phyloP scores from a whole-genome alignment of 2,797 vertebrate species.

The Coregonus sp. region DNA sequence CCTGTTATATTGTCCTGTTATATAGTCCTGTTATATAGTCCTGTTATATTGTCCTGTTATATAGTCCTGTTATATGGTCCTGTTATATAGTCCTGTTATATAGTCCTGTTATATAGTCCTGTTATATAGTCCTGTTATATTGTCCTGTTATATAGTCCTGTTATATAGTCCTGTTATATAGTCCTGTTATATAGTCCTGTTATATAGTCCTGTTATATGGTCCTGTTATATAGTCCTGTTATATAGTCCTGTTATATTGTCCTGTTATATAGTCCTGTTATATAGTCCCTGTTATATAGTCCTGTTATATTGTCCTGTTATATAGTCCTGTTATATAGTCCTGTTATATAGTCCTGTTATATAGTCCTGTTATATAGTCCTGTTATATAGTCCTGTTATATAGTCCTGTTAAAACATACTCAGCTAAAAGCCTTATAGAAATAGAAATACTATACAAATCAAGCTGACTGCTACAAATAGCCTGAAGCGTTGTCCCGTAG shows the following conservation, averaged over 20 bases:
- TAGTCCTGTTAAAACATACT: conserved; percentile 62
- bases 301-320: conserved; percentile 60
- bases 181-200: conserved; percentile 36
- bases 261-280: conserved; percentile 59
- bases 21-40: conserved; percentile 56
- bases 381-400: too few species aligned
- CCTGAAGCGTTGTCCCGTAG: conserved; percentile 59
- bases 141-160: conserved; percentile 59
- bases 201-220: conserved; percentile 58
- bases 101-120: conserved; percentile 46
- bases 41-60: conserved; percentile 58
- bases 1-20: conserved; percentile 29
- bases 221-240: background rate
- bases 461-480: conserved; percentile 71
- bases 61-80: conserved; percentile 58
- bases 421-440: conserved; percentile 73
- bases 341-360: background rate
- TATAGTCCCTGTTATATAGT: conserved; percentile 7
- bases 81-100: conserved; percentile 35
- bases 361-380: too few species aligned
- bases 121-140: conserved; percentile 58
- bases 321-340: conserved; percentile 56
- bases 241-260: conserved; percentile 58
- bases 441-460: conserved; percentile 73
- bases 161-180: conserved; percentile 46